phyloP scores from a whole-genome alignment of 1,140 invertebrate genomes.

The silkworm (Bombyx mori) region ASM3026992v2 NC_085112.1:15343001-15343500 shows the following conservation, averaged over 20 bases:
- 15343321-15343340: slow-evolving; percentile 42
- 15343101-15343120: no score
- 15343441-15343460: slow-evolving; percentile 37
- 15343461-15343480: slow-evolving; percentile 29
- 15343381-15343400: slow-evolving; percentile 22
- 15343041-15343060: not conserved
- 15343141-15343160: no score
- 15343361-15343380: slow-evolving; percentile 39
- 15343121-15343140: no score
- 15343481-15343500: no score
- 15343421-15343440: slow-evolving; percentile 31
- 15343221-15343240: no score
- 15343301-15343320: slow-evolving; percentile 40
- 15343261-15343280: slow-evolving; percentile 47
- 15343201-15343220: no score
- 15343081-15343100: not conserved
- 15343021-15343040: not conserved
- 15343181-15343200: no score
- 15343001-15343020: not conserved
- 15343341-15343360: slow-evolving; percentile 70
- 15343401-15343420: slow-evolving; percentile 28
- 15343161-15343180: no score
- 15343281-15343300: slow-evolving; percentile 38
- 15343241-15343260: slow-evolving; percentile 28
- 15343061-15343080: not conserved